A percentile compares a stretch with the other conserved stretches of the same genome.
Conservation (phyloP, 2,797 vertebrate genomes). For the Lemur catta region DNA sequence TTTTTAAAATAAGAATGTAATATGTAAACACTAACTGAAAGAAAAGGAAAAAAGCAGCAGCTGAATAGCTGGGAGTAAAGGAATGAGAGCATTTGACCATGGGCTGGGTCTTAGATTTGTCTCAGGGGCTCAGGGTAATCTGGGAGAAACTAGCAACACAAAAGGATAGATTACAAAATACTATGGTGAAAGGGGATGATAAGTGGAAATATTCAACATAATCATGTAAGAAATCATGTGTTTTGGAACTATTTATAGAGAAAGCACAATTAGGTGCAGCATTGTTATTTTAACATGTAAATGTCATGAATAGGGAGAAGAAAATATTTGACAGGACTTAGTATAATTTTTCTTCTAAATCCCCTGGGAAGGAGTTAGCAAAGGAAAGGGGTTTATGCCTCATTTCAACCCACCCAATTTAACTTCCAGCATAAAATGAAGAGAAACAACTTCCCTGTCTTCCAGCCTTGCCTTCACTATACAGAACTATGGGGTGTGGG, state of each 20-base stretch:
- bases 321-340: neutral
- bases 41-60: neutral
- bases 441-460: neutral
- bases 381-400: neutral
- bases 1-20: neutral
- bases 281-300: conserved; percentile 12
- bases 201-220: neutral
- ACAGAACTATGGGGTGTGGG: neutral
- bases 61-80: neutral
- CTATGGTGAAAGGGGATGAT: neutral
- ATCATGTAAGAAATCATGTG: neutral
- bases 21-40: neutral
- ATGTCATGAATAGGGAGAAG: neutral
- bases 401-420: neutral
- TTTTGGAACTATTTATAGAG: conserved; percentile 10
- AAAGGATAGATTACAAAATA: neutral
- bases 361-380: neutral
- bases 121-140: neutral
- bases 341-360: conserved; percentile 8
- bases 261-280: neutral
- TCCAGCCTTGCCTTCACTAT: neutral
- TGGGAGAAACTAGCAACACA: neutral
- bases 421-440: neutral
- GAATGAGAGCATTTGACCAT: neutral
- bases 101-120: neutral